These are phyloP conservation scores for Microctenopoma stevenorrisi DNA, from an alignment of 2,797 vertebrate species.

Conservation along the genomic window DNA sequence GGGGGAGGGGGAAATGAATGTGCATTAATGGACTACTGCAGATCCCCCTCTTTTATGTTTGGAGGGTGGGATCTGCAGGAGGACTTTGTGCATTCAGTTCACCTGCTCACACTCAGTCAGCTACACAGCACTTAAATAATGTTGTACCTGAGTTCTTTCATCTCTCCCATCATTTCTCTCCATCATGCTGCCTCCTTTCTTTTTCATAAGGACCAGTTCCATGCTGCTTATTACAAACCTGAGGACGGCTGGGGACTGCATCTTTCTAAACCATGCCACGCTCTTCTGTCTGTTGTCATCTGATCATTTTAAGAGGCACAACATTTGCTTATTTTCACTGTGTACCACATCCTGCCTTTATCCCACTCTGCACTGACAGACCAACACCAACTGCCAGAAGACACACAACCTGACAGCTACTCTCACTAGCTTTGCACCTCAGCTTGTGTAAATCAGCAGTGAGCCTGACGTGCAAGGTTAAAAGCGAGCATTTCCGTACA, in stretches of 20 bases:
- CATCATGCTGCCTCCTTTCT: neutral
- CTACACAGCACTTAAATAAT: neutral
- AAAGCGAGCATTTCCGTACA: constrained; percentile 37
- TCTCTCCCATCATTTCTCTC: neutral
- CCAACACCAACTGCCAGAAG: constrained; percentile 40
- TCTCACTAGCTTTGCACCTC: constrained; percentile 57
- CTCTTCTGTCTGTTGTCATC: neutral
- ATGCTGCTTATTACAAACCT: neutral
- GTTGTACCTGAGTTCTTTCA: neutral
- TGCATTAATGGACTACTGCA: constrained; percentile 19
- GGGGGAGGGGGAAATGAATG: constrained; percentile 36
- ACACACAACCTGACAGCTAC: constrained; percentile 52
- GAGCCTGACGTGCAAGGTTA: constrained; percentile 42
- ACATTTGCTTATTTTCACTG: constrained; percentile 5
- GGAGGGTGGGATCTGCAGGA: constrained; percentile 8
- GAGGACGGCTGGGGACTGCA: neutral
- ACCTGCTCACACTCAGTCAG: constrained; percentile 35
- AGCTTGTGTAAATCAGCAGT: constrained; percentile 44
- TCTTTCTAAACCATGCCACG: neutral
- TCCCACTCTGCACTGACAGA: constrained; percentile 20
- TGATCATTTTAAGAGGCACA: constrained; percentile 8
- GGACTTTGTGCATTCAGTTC: constrained; percentile 24
- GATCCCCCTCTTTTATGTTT: neutral
- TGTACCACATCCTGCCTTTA: constrained; percentile 6
- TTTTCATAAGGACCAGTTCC: neutral